phyloP scores from a whole-genome alignment of 2,797 vertebrate genomes.

The Halcyon chelicuti region DNA sequence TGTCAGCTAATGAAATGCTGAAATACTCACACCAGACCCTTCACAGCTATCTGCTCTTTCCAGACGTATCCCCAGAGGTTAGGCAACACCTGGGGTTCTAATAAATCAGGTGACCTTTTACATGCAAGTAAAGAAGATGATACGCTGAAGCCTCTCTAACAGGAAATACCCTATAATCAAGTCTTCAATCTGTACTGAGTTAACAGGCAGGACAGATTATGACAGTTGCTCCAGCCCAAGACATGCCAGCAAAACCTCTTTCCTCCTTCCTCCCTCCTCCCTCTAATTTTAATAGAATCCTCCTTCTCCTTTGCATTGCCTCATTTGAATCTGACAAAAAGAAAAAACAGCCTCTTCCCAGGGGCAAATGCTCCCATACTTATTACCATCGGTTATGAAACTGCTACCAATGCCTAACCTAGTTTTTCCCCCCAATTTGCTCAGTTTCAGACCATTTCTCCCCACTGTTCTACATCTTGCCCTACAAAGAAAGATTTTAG shows the following conservation, averaged over 20 bases:
- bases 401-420: background rate
- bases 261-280: background rate
- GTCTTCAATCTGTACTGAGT: background rate
- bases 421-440: background rate
- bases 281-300: slow-evolving; percentile 2
- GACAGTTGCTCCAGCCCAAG: background rate
- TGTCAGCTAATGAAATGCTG: background rate
- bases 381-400: slow-evolving; percentile 23
- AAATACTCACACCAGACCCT: background rate
- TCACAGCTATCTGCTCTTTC: background rate
- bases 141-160: background rate
- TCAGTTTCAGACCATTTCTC: slow-evolving; percentile 25
- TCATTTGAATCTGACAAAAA: slow-evolving; percentile 19
- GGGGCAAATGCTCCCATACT: background rate
- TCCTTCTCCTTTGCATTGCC: slow-evolving; percentile 3
- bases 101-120: background rate
- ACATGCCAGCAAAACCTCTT: background rate
- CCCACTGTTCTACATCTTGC: background rate
- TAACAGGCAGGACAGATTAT: background rate
- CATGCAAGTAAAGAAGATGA: background rate
- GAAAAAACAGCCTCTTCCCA: slow-evolving; percentile 16
- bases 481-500: background rate
- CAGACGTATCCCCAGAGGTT: background rate
- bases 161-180: background rate
- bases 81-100: background rate